Percentiles rank a stretch among this genome's conserved stretches.
These are phyloP conservation scores for Harpagifer antarcticus DNA, from an alignment of 2,797 vertebrate genomes.

Conservation along the genomic window DNA sequence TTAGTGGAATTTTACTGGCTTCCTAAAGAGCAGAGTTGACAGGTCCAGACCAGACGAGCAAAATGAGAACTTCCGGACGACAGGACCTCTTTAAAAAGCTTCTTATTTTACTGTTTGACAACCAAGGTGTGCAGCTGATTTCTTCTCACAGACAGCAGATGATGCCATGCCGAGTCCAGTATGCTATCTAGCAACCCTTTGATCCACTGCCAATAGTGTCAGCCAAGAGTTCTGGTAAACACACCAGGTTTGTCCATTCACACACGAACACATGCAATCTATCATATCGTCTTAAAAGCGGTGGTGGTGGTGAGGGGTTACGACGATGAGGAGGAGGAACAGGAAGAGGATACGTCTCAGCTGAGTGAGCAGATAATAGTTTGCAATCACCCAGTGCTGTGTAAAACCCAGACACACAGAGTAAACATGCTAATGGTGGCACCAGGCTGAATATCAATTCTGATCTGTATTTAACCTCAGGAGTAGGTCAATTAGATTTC, in stretches of 20 bases:
- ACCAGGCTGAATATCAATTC: not conserved
- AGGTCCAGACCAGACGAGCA: slow-evolving; percentile 20
- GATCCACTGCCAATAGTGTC: not conserved
- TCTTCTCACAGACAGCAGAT: slow-evolving; percentile 31
- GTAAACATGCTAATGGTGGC: not conserved
- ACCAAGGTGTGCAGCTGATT: slow-evolving; percentile 36
- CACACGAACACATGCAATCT: not conserved
- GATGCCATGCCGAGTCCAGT: slow-evolving; percentile 10
- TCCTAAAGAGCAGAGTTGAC: slow-evolving; percentile 28
- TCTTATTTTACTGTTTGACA: slow-evolving; percentile 1
- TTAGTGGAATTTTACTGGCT: slow-evolving; percentile 36
- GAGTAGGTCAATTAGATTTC: not conserved
- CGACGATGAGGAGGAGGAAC: not conserved
- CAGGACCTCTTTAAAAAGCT: slow-evolving; percentile 8
- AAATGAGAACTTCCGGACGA: slow-evolving; percentile 17
- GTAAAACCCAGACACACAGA: not conserved
- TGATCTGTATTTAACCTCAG: slow-evolving; percentile 3
- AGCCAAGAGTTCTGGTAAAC: slow-evolving; percentile 3
- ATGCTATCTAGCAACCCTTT: not conserved
- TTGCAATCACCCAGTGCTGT: not conserved
- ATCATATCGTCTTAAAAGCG: not conserved
- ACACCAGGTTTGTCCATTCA: not conserved
- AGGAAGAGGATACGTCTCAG: slow-evolving; percentile 10
- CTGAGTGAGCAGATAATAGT: slow-evolving; percentile 1
- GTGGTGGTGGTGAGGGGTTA: not conserved